Conservation (phyloP, 1,140 invertebrate genomes). For the Pantala flavescens region DNA sequence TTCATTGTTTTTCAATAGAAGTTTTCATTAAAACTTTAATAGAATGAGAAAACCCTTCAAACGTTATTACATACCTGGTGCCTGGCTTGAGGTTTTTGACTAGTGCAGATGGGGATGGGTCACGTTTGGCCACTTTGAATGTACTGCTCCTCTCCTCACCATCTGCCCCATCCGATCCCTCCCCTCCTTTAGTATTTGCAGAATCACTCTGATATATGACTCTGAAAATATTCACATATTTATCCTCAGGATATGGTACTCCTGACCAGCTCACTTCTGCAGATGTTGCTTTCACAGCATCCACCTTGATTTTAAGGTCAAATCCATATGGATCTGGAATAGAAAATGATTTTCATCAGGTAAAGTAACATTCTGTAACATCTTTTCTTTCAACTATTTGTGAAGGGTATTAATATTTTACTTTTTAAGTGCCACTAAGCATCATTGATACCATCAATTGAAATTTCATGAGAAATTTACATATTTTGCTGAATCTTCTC, state of each 20-base stretch:
- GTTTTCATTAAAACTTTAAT: no score
- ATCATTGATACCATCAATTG: neutral
- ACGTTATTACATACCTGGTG: constrained; percentile 49
- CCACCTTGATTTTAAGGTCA: constrained; percentile 61
- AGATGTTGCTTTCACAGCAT: constrained; percentile 58
- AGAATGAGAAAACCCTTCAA: no score
- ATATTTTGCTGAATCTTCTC: no score
- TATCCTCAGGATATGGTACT: constrained; percentile 74
- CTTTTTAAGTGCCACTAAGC: neutral
- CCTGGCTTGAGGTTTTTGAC: constrained; percentile 66
- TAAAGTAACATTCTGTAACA: neutral
- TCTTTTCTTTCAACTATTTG: neutral
- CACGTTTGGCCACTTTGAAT: constrained; percentile 73
- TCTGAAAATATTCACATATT: constrained; percentile 82
- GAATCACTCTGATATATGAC: constrained; percentile 69
- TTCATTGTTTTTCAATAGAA: no score
- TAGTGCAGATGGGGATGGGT: constrained; percentile 45
- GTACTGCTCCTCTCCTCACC: constrained; percentile 68
- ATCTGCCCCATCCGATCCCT: constrained; percentile 18
- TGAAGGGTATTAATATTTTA: neutral
- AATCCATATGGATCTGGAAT: constrained; percentile 65
- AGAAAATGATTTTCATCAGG: neutral
- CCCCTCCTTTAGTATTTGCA: neutral
- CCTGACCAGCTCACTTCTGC: constrained; percentile 71
- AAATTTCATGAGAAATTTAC: no score